Conservation (phyloP, 1,140 invertebrate genomes). For the Zaprionus capensis region DNA sequence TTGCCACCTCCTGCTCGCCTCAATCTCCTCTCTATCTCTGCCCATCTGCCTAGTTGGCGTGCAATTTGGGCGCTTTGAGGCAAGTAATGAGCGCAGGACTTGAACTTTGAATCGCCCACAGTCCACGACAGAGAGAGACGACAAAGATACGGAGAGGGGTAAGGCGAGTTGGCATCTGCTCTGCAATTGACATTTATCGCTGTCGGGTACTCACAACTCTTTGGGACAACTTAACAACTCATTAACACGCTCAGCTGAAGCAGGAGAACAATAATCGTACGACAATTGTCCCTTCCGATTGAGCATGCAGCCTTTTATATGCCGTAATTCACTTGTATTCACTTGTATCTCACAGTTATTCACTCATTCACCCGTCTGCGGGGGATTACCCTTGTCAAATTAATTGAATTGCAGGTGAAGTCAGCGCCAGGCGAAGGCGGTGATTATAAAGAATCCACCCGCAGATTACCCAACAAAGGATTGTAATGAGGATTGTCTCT, state of each 20-base stretch:
- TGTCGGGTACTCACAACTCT: slow-evolving; percentile 56
- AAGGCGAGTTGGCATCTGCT: slow-evolving; percentile 23
- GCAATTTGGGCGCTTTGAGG: slow-evolving; percentile 32
- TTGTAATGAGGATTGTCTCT: neutral
- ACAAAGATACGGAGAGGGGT: neutral
- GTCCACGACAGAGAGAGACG: neutral
- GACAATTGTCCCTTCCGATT: slow-evolving; percentile 60
- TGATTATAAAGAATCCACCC: neutral
- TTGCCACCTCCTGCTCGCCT: slow-evolving; percentile 1
- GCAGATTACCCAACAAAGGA: slow-evolving; percentile 4
- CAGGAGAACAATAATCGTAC: slow-evolving; percentile 22
- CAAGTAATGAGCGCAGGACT: slow-evolving; percentile 54
- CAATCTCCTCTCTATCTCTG: neutral
- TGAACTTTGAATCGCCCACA: slow-evolving; percentile 42
- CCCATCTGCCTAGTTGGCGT: slow-evolving; percentile 6
- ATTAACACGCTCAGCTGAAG: slow-evolving; percentile 68
- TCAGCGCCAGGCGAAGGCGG: slow-evolving; percentile 2
- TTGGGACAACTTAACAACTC: slow-evolving; percentile 72
- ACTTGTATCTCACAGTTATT: slow-evolving; percentile 54
- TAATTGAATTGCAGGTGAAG: slow-evolving; percentile 48
- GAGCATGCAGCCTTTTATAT: slow-evolving; percentile 44
- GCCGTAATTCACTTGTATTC: slow-evolving; percentile 56
- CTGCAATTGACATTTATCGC: slow-evolving; percentile 80
- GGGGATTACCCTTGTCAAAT: slow-evolving; percentile 58
- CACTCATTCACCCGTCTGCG: slow-evolving; percentile 35